These are phyloP conservation scores for Ophioninae sp. DNA, from an alignment of 2,888 invertebrate genomes.

Conservation along the genomic window DNA sequence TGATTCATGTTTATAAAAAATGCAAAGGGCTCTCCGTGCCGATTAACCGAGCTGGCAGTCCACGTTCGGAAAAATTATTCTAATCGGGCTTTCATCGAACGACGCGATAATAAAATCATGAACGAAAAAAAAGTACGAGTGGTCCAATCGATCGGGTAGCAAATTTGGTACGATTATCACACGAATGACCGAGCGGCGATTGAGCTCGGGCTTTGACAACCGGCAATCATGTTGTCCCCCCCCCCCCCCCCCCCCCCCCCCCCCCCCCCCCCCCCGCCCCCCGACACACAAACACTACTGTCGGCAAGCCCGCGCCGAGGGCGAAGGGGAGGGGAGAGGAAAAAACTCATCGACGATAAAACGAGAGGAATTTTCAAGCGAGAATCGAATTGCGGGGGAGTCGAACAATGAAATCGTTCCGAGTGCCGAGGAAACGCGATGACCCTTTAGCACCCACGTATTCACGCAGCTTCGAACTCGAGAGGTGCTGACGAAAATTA, in stretches of 20 bases:
- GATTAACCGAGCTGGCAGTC: too few species aligned
- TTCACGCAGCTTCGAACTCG: not conserved
- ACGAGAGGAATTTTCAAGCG: slow-evolving; percentile 1
- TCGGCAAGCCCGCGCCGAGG: slow-evolving; percentile 18
- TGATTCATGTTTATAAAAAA: too few species aligned
- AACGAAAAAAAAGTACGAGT: not conserved
- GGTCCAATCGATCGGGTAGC: slow-evolving; percentile 15
- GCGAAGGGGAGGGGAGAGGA: not conserved
- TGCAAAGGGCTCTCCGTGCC: too few species aligned
- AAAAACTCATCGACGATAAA: slow-evolving; percentile 12
- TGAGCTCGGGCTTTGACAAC: slow-evolving; percentile 36
- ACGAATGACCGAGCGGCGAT: not conserved
- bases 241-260: too few species aligned
- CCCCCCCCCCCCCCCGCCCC: too few species aligned
- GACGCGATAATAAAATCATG: not conserved
- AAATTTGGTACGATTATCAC: slow-evolving; percentile 5
- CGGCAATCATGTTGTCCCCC: slow-evolving; percentile 53
- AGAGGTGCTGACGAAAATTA: slow-evolving; percentile 67
- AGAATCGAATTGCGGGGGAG: slow-evolving; percentile 33
- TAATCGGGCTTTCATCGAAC: too few species aligned
- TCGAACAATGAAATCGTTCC: slow-evolving; percentile 57
- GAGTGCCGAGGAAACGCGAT: slow-evolving; percentile 28
- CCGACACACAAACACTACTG: too few species aligned
- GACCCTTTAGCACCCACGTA: slow-evolving; percentile 40
- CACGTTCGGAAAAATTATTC: too few species aligned